phyloP scores from a whole-genome alignment of 1,140 invertebrate genomes.

The Papilio aristodemus region DNA sequence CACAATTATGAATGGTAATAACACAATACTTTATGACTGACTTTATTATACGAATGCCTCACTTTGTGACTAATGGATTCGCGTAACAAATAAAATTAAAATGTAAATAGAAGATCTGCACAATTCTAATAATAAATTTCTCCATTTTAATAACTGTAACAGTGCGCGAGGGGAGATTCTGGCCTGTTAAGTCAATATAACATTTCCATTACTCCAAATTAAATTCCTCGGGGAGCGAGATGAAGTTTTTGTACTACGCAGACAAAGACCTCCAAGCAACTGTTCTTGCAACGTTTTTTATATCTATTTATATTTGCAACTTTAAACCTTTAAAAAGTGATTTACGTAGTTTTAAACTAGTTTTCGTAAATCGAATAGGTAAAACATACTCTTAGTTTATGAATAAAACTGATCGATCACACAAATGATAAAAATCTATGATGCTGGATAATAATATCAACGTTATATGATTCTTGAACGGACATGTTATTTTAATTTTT shows the following conservation, averaged over 20 bases:
- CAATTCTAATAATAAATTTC: conserved; percentile 80
- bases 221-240: conserved; percentile 78
- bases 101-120: conserved; percentile 77
- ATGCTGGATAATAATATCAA: too few species aligned
- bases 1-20: conserved; percentile 18
- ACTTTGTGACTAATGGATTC: conserved; percentile 76
- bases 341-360: neutral
- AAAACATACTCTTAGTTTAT: too few species aligned
- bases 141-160: conserved; percentile 80
- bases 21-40: conserved; percentile 40
- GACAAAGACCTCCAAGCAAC: conserved; percentile 71
- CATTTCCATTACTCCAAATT: conserved; percentile 80
- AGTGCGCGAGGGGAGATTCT: conserved; percentile 70
- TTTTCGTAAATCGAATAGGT: neutral
- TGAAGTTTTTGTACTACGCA: conserved; percentile 77
- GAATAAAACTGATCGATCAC: too few species aligned
- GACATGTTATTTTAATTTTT: too few species aligned
- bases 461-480: too few species aligned
- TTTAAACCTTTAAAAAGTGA: neutral
- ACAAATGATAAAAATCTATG: too few species aligned
- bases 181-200: conserved; percentile 80
- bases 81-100: conserved; percentile 80
- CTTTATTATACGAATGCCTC: conserved; percentile 69
- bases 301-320: conserved; percentile 9
- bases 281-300: conserved; percentile 47